A percentile compares a stretch with the other conserved stretches of the same genome.
Evolutionary conservation across 2,113 vertebrate genomes (phyloP).

Genomic region (Ariopsis seemanni): DNA sequence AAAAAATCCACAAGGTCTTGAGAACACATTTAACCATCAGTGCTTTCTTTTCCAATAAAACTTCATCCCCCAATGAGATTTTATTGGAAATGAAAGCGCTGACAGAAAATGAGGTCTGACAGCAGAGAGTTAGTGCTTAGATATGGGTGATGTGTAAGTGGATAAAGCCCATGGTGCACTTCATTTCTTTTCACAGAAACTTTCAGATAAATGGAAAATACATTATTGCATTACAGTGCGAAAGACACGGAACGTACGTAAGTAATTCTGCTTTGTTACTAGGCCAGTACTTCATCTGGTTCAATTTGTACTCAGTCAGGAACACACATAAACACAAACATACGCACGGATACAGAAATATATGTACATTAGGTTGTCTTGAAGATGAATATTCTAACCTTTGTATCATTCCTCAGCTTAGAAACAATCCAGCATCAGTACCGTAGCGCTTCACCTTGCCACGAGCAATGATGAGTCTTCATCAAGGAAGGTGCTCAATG

Average conservation of each 20-base stretch:
- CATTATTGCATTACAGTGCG: not conserved
- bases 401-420: not conserved
- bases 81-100: constrained; percentile 34
- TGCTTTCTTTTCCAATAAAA: constrained; percentile 36
- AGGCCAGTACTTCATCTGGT: too few relatives aligned
- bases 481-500: not conserved
- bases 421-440: not conserved
- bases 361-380: not conserved
- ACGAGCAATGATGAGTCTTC: not conserved
- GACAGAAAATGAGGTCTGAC: constrained; percentile 13
- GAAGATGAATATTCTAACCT: not conserved
- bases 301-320: not conserved
- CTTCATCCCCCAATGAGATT: not conserved
- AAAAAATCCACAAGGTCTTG: not conserved
- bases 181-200: constrained; percentile 2
- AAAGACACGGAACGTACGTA: not conserved
- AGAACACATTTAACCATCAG: constrained; percentile 10
- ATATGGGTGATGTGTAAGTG: constrained; percentile 10
- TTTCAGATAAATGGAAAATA: not conserved
- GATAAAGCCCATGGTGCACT: not conserved
- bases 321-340: not conserved
- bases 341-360: not conserved
- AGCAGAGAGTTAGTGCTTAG: constrained; percentile 15
- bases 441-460: constrained; percentile 12
- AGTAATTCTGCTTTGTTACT: not conserved